Conservation (phyloP, 2,113 vertebrate species). For the Cololabis saira region DNA sequence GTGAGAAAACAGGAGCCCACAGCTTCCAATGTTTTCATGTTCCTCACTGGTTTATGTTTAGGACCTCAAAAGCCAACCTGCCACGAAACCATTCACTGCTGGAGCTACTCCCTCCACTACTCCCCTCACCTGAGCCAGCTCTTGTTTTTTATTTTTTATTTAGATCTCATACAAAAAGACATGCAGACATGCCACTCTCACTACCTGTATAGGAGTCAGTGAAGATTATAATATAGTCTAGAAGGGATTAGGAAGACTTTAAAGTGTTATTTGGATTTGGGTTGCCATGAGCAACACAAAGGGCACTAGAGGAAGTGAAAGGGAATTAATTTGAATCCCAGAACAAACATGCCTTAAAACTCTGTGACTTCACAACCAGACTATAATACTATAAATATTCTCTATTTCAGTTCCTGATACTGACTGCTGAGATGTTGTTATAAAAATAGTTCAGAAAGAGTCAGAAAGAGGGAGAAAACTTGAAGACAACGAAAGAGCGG, state of each 20-base stretch:
- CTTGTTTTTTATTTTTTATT: constrained; percentile 12
- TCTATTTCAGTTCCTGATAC: constrained; percentile 56
- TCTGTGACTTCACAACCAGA: constrained; percentile 16
- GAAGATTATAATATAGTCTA: constrained; percentile 43
- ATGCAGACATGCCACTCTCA: constrained; percentile 73
- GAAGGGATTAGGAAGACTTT: constrained; percentile 50
- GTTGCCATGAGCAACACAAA: constrained; percentile 56
- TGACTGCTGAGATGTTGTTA: constrained; percentile 34
- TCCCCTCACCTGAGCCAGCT: constrained; percentile 34
- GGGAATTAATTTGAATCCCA: constrained; percentile 55
- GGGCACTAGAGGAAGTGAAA: constrained; percentile 38
- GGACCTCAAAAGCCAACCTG: constrained; percentile 34
- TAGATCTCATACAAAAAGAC: constrained; percentile 63
- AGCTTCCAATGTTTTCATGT: constrained; percentile 39
- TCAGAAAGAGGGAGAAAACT: constrained; percentile 30
- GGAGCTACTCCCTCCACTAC: constrained; percentile 48
- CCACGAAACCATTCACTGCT: constrained; percentile 29
- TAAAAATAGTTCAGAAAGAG: constrained; percentile 60
- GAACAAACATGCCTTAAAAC: constrained; percentile 56
- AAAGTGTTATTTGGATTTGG: constrained; percentile 47
- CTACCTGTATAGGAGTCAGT: constrained; percentile 63
- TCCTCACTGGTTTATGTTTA: constrained; percentile 18
- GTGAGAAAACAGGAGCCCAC: constrained; percentile 25
- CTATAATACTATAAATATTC: constrained; percentile 32
- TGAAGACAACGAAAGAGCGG: constrained; percentile 22